phyloP scores from a whole-genome alignment of 2,113 vertebrate genomes.

The Melanostigma gelatinosum region DNA sequence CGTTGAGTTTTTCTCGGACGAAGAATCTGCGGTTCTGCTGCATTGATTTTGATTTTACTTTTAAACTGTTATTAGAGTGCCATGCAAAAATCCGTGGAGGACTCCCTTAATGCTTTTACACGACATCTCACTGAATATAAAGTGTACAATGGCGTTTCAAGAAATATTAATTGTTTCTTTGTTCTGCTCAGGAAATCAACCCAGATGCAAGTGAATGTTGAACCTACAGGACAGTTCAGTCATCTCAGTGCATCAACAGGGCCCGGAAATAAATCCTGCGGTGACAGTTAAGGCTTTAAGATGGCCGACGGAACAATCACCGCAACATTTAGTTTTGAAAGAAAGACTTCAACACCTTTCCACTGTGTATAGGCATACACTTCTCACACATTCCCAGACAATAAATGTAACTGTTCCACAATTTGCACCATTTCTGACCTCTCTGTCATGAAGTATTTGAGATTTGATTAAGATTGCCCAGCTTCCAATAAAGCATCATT shows the following conservation, averaged over 20 bases:
- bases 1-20: background rate
- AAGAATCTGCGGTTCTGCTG: background rate
- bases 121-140: background rate
- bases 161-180: background rate
- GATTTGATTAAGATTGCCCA: background rate
- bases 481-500: background rate
- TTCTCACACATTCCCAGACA: slow-evolving; percentile 29
- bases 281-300: background rate
- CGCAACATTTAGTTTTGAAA: background rate
- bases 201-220: slow-evolving; percentile 20
- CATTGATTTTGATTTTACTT: background rate
- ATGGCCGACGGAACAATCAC: background rate
- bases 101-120: background rate
- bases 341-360: background rate
- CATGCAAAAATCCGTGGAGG: background rate
- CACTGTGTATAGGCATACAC: background rate
- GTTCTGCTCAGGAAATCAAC: slow-evolving; percentile 42
- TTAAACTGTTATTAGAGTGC: background rate
- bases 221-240: background rate
- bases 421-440: background rate
- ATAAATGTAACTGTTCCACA: slow-evolving; percentile 30
- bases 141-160: background rate
- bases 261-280: background rate
- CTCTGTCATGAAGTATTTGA: background rate
- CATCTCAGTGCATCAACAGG: background rate